Base-by-base conservation (phyloP, 2,888 invertebrate species). In the Idaea biselata region DNA sequence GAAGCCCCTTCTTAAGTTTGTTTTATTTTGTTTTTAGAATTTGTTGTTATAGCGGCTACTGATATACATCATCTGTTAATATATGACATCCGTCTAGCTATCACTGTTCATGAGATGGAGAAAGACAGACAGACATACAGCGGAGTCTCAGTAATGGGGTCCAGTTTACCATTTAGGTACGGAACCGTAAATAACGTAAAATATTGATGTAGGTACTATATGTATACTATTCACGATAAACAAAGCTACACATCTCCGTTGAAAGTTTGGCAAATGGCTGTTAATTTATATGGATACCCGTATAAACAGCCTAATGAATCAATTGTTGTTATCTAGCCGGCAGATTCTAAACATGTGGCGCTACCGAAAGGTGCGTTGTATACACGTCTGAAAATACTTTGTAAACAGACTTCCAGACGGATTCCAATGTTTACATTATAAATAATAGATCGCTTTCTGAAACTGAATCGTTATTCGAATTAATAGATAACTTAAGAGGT, bases 331-430 rank as follows among this genome's bases (percentile, higher is more conserved):
- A 64, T 71, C 65, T 70, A 74, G 69, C 75, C 78, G 73, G 80
- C 78, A 72, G 80, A 83, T 82, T 79, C 72, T 66, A 80, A 83
- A 80, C 88, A 88, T 87, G 84, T 89, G 44, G 89, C 73, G 87
- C 79, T 78, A 75, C 79, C 79, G 82, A 81, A 83, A 80, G 68
- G 72, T 69, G 73, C 68, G 73, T 74, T 82, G 80, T 83, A 85
- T 84, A 87, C 82, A 86, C 71, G 69, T 76, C 80, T 74, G 72
- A 76, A 76, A 74, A 71, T 74, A 68, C 66, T 73, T 80, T 78
- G 80, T 88, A 87, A 88, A 89, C 86, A 88, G 77, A 73, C 68
- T 66, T 69, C 79, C 82, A 83, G 84, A 84, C 84, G 87, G 82
- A 79, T 84, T 77, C 76, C 72, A 69, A 68, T 84, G 85, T 87